Conservation (phyloP, 2,797 vertebrate species). For the Pagetopsis macropterus region DNA sequence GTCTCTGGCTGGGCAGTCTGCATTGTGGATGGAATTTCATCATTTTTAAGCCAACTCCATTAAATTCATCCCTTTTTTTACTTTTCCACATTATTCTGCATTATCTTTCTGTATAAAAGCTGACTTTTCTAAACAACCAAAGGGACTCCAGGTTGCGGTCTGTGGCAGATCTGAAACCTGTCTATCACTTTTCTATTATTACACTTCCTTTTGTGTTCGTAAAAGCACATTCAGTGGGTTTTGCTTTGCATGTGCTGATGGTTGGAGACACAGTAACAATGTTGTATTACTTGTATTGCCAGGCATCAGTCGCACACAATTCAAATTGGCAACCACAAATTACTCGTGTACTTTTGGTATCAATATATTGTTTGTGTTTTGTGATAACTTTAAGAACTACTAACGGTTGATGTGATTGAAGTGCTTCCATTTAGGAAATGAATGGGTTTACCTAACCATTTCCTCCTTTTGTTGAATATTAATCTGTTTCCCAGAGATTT, state of each 20-base stretch:
- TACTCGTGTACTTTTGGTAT: neutral
- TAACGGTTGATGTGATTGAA: constrained; percentile 56
- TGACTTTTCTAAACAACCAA: constrained; percentile 3
- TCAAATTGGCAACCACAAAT: constrained; percentile 5
- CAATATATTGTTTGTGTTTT: constrained; percentile 34
- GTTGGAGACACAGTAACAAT: neutral
- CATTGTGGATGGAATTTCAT: neutral
- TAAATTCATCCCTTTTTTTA: constrained; percentile 34
- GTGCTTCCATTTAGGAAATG: neutral
- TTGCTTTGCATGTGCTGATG: constrained; percentile 66
- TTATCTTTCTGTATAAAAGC: neutral
- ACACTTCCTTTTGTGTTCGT: neutral
- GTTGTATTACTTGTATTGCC: neutral
- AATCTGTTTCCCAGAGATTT: neutral
- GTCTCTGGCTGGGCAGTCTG: constrained; percentile 15
- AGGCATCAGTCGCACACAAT: constrained; percentile 6
- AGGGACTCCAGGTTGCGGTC: neutral
- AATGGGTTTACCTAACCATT: constrained; percentile 22
- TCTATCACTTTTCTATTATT: neutral
- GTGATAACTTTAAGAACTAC: constrained; percentile 58
- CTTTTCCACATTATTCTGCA: neutral
- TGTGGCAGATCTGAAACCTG: constrained; percentile 9
- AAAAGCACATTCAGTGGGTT: constrained; percentile 32
- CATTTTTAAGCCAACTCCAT: constrained; percentile 36
- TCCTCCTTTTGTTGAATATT: neutral